Conservation (phyloP, 2,888 invertebrate species). For the Entomobrya multifasciata region DNA sequence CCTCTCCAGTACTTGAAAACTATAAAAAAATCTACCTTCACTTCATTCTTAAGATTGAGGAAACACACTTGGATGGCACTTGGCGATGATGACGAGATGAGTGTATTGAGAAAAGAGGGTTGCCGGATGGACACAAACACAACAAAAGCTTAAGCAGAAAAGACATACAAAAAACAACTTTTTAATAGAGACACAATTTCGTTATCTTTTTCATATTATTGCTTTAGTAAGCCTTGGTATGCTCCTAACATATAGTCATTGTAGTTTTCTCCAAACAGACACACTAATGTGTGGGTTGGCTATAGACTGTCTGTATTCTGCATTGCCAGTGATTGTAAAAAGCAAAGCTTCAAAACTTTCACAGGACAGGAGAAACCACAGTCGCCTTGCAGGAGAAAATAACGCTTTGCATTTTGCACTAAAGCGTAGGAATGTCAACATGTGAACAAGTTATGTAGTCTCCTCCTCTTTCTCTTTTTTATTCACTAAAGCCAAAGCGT, state of each 20-base stretch:
- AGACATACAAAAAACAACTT: neutral
- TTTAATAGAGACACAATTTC: neutral
- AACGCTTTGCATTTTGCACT: neutral
- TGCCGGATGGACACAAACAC: neutral
- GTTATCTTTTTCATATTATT: neutral
- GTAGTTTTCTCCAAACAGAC: neutral
- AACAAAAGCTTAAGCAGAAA: neutral
- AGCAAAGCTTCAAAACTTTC: slow-evolving; percentile 32
- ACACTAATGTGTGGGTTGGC: neutral
- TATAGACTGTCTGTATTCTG: neutral
- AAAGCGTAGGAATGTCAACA: slow-evolving; percentile 24
- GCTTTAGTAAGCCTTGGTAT: neutral
- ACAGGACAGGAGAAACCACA: neutral
- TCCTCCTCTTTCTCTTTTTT: too few relatives aligned
- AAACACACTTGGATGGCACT: slow-evolving; percentile 3
- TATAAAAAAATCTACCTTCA: slow-evolving; percentile 36
- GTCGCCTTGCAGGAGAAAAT: neutral
- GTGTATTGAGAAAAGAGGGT: slow-evolving; percentile 6
- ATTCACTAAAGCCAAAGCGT: too few relatives aligned
- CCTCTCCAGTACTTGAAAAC: slow-evolving; percentile 33
- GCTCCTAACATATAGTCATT: neutral
- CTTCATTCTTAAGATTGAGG: slow-evolving; percentile 16
- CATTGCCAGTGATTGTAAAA: slow-evolving; percentile 50
- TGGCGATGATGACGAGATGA: slow-evolving; percentile 5
- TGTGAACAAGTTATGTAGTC: neutral